Evolutionary conservation across 2,113 vertebrate species (phyloP).

Genomic region (Lophotis ruficrista): DNA sequence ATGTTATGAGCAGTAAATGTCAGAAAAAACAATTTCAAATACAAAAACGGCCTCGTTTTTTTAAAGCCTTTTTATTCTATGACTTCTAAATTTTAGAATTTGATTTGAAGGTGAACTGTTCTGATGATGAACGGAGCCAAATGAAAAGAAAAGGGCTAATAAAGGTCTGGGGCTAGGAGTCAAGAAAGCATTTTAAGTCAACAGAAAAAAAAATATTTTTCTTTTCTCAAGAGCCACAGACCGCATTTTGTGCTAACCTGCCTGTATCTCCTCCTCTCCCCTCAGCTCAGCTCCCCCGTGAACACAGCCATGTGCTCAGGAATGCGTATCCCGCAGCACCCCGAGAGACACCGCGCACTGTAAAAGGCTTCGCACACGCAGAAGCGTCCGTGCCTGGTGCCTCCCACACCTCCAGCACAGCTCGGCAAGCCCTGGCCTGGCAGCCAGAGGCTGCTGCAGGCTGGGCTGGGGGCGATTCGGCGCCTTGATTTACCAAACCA

Average conservation of each 20-base stretch:
- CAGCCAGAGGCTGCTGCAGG: background rate
- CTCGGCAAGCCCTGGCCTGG: background rate
- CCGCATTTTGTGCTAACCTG: background rate
- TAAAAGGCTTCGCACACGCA: no score
- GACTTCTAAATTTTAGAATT: background rate
- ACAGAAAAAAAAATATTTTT: background rate
- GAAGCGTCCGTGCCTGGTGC: accelerated
- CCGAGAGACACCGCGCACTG: accelerated
- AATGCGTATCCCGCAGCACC: background rate
- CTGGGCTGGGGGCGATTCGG: accelerated
- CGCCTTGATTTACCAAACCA: background rate
- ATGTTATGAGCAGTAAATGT: background rate
- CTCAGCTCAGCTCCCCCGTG: background rate
- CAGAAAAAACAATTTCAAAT: background rate
- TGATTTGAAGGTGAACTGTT: background rate
- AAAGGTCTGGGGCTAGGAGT: background rate
- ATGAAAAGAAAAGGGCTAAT: background rate
- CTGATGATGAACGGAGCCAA: background rate
- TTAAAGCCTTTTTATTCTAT: background rate
- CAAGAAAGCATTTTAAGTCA: background rate
- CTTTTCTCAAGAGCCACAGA: background rate
- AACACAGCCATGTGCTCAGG: background rate
- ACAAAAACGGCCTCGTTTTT: background rate
- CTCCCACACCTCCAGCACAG: background rate
- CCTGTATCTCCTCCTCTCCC: no score